Evolutionary conservation across 2,113 vertebrate genomes (phyloP).

Genomic region (Shinisaurus crocodilurus): DNA sequence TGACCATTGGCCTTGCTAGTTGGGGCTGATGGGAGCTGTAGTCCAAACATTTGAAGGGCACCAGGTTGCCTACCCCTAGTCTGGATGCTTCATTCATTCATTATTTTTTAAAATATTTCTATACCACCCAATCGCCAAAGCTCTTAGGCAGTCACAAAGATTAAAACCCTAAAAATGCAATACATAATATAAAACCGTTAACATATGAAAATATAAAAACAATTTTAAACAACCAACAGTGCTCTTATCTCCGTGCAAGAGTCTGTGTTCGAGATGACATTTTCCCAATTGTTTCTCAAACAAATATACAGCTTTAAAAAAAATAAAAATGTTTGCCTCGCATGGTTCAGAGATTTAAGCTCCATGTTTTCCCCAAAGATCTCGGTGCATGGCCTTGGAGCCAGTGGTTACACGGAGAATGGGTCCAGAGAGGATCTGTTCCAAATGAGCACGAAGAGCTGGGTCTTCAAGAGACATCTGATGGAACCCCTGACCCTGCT

Average conservation of each 20-base stretch:
- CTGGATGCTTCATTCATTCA: too few relatives aligned
- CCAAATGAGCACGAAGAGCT: conserved; percentile 89
- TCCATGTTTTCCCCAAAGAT: background rate
- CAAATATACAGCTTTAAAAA: background rate
- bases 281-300: background rate
- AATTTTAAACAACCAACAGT: background rate
- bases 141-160: too few relatives aligned
- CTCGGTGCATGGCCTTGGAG: conserved; percentile 69
- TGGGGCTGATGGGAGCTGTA: too few relatives aligned
- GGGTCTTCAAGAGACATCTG: conserved; percentile 77
- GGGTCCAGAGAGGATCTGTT: conserved; percentile 92
- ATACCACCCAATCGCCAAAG: too few relatives aligned
- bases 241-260: background rate
- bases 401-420: conserved; percentile 72
- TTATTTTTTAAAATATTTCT: background rate
- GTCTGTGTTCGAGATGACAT: background rate
- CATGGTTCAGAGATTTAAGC: background rate
- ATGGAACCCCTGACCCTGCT: conserved; percentile 71
- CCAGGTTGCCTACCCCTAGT: too few relatives aligned
- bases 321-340: background rate
- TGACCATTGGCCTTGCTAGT: too few relatives aligned
- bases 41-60: too few relatives aligned
- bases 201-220: too few relatives aligned
- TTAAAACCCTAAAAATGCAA: too few relatives aligned
- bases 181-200: too few relatives aligned